A percentile compares a stretch with the other conserved stretches of the same genome.
Evolutionary conservation across 2,888 invertebrate species (phyloP).

Genomic region (Chalcis sispes): DNA sequence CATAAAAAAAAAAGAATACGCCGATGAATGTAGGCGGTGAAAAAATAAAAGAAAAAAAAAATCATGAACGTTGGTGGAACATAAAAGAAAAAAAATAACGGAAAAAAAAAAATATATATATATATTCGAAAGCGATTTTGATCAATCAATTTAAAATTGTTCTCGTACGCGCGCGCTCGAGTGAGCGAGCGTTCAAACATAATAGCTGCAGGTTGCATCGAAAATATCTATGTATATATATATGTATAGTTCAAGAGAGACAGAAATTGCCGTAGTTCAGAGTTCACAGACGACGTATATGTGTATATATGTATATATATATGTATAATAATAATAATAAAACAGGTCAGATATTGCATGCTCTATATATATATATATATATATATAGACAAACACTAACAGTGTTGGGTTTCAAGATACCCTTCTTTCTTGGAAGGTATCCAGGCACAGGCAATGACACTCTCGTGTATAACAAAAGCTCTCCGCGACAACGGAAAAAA

Average conservation of each 20-base stretch:
- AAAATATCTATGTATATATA: conserved; percentile 50
- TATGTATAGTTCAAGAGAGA: conserved; percentile 54
- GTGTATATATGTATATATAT: conserved; percentile 44
- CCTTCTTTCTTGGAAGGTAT: conserved; percentile 42
- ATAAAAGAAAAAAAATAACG: background rate
- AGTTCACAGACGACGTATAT: conserved; percentile 61
- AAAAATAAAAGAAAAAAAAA: background rate
- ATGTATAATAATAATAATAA: conserved; percentile 55
- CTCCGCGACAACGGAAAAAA: background rate
- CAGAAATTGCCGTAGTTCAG: conserved; percentile 61
- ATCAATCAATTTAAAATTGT: conserved; percentile 38
- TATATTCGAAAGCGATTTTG: conserved; percentile 21
- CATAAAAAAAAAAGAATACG: background rate
- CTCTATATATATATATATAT: conserved; percentile 63
- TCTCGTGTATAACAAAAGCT: conserved; percentile 18
- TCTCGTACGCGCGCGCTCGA: background rate
- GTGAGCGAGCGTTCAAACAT: background rate
- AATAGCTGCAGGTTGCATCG: conserved; percentile 39
- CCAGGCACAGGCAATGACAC: conserved; percentile 37
- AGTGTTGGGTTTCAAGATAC: conserved; percentile 59
- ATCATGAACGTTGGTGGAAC: background rate
- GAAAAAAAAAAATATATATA: background rate
- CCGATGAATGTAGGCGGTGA: background rate
- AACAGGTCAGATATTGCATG: conserved; percentile 67
- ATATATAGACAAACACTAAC: conserved; percentile 63